Evolutionary conservation across 2,113 vertebrate genomes (phyloP), one percentile per base, ranked within the genome.

Genomic region (Saimiri boliviensis): DNA sequence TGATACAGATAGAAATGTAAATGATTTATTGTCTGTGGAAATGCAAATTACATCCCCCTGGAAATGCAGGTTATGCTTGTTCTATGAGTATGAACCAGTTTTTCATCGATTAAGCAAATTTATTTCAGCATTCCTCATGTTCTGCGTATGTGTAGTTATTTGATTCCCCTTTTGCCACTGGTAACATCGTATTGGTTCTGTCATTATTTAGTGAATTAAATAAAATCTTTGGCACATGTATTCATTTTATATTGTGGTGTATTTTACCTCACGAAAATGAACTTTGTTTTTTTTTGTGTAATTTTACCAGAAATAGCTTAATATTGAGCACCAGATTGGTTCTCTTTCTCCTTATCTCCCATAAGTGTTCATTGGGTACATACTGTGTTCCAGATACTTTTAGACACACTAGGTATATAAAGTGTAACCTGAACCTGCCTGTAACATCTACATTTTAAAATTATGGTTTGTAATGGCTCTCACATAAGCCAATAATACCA

Each of bases 11-110:
- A 89, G 42, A 52, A 81, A 94, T 90, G 21, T 47, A 85, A 47
- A 79, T 89, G 17, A 94, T 79, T 91, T 95, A 32, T 92, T 85
- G 27, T 77, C 85, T 21, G 76, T 58, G 63, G 66, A 94, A 93
- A 94, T 91, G 58, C 20, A 88, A 81, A 85, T 71, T 89, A 10
- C 76, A 25, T 86, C 4, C 9, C 9, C 40, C 37, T 73, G n/a
- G 6, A 79, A 91, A 89, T 84, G 30, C 16, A 68, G 54, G 56
- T 92, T 35, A 60, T 87, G 74, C 68, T 85, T 88, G 21, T 12
- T 94, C 45, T 80, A 54, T 86, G 35, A 23, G 3, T 30, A 4
- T 94, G 94, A 73, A 32, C 47, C 6, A 85, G 20, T 77, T 87
- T 93, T 91, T 23, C 8, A 85, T 66, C 27, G 91, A 80, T 80